Base-by-base conservation (phyloP, 2,797 vertebrate species). In the Petrocephalus schoutedeni region DNA sequence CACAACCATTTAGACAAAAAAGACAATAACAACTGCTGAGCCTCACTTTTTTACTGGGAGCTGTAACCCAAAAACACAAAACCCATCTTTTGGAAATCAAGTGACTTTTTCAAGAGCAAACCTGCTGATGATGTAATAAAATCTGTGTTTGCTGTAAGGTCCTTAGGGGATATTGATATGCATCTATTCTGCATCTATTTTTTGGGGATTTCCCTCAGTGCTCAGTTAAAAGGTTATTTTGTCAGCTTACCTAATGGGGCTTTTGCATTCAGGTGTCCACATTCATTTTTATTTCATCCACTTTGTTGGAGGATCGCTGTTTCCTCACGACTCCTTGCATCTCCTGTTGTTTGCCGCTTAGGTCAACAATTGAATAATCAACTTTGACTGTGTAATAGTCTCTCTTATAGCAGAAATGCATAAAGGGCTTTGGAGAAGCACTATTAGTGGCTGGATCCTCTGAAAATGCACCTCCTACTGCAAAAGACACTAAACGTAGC, bases 81-180 rank as follows among this genome's bases (percentile, higher is more conserved):
- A 28, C 61, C 23, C 23, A 4, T 67, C 12, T 71, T 71, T 71
- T 71, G 64, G 28, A 28, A 71, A 71, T 32, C 32, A 28, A 36
- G 64, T 14, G 28, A 14, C 23, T 19, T 57, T 28, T 32, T 32
- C 64, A 4, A 67, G 64, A 67, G 32, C 64, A 36, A 28, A 71
- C 14, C 64, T 36, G 77, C 77, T 49, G 41, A 45, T 51, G 36
- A 45, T 82, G 36, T 82, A 82, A 82, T 87, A 89, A 91, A 56
- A 21, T 21, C 85, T 58, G 28, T 10, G 21, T 45, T 59, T 59
- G 88, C 87, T 89, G 0, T 21, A 49, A 87, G 49, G n/a, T 89
- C 88, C 89, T 54, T 9, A 1, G 64, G 88, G 5, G 1, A 87
- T 85, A 87, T 74, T 86, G 77, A 80, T 71, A 71, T 86, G 86